Base-by-base conservation (phyloP, 1,140 invertebrate species). In the Tribolium madens region DNA sequence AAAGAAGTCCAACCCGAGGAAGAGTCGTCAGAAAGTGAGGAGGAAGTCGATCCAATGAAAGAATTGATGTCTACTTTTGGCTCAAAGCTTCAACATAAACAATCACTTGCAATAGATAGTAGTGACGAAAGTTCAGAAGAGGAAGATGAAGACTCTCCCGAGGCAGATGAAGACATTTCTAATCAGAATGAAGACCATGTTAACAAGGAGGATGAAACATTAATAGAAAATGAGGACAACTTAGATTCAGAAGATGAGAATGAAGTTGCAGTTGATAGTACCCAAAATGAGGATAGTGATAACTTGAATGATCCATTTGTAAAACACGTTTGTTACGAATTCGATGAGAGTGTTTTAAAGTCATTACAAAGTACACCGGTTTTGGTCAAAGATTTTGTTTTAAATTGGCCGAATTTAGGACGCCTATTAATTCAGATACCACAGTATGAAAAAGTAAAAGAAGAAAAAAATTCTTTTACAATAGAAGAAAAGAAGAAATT, bases 271-370 rank as follows among this genome's bases (percentile, higher is more conserved):
- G 50, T 64, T 57, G 46, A 78, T 76, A 71, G 81, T 73, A 64
- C 77, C 70, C 79, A 84, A 4, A 84, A 82, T 81, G 83, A 87
- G 15, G 84, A 85, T 50, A 83, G 84, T 12, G 82, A 84, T 15
- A 53, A 76, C 26, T 70, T 48, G 6, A 84, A 82, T 76, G 92
- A 93, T 87, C 89, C 91, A 5, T 93, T 93, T 85, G 87, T 87
- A 7, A 87, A 89, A 82, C 92, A 93, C 84, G 81, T 93, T 0
- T 85, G 87, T 71, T 87, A 90, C 86, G 91, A 93, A 81, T 85
- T 94, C 47, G 85, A 87, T 77, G 88, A 91, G 78, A 87, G 88
- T 50, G 76, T 92, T 13, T 86, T 91, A 50, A 84, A 90, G 53
- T 84, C 86, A 3, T 79, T 93, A 0, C 89, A 90, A 47, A 87